Base-by-base conservation (phyloP, 2,113 vertebrate species). In the Toxostoma redivivum region DNA sequence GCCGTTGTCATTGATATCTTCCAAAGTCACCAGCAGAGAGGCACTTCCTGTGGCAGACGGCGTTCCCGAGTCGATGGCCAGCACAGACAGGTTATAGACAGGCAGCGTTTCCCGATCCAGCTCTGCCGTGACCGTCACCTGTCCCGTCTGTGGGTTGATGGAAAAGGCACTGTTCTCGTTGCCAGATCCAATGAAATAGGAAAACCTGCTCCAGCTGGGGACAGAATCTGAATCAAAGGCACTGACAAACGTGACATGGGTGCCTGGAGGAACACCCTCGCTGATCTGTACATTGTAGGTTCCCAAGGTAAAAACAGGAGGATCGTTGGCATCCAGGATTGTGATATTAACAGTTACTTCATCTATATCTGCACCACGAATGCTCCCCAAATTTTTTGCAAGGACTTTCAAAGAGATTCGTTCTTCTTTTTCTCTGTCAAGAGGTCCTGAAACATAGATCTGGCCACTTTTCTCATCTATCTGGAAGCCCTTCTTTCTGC, bases 1-100 rank as follows among this genome's bases (percentile, higher is more conserved):
- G 22, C 99, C 99, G 0, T 99, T 99, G 91, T 99, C 99, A 0
- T 99, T 99, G 81, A 99, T 99, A 60, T 99, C 99, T 91, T 99
- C 99, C 77, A 99, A 95, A 61, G 98, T 99, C 53, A 99, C 99
- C 35, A 99, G 95, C 15, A 99, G 94, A 4, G 97, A 98, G 56
- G 99, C 96, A 50, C 98, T 99, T 65, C 99, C 99, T 6, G 99
- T 99, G 4, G 99, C 98, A 5, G 99, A 97, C 0, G 99, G 99
- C 0, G 96, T 97, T 81, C 99, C 99, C 0, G 99, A 98, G 95
- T 99, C 99, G 13, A 99, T 97, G 79, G 99, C 99, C 53, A 99
- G 90, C 71, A 99, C 96, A 0, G 99, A 99, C 21, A 99, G 98
- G 64, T 99, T 99, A 82, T 99, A 99, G 57, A 99, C 91, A 5